phyloP scores from a whole-genome alignment of 2,113 vertebrate genomes.

The Synodontis membranacea region DNA sequence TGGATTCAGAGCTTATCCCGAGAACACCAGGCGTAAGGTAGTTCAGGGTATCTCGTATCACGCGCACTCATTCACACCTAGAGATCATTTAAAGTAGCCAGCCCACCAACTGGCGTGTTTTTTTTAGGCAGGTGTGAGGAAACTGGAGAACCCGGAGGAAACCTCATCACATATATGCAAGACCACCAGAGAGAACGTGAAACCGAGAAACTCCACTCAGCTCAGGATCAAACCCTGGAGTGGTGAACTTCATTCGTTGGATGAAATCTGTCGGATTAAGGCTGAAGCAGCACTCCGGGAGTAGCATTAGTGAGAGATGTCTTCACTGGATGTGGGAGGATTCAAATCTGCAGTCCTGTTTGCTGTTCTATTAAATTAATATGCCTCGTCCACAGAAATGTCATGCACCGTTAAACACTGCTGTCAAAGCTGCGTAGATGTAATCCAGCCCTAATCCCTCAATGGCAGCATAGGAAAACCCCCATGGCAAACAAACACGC shows the following conservation, averaged over 20 bases:
- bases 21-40: no score
- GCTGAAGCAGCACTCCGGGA: not conserved
- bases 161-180: not conserved
- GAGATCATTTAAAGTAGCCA: not conserved
- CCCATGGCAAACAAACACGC: constrained; percentile 1
- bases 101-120: not conserved
- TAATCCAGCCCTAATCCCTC: constrained; percentile 33
- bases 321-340: not conserved
- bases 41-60: not conserved
- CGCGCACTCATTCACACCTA: not conserved
- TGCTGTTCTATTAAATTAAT: constrained; percentile 33
- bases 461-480: not conserved
- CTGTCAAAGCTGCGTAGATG: constrained; percentile 33
- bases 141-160: not conserved
- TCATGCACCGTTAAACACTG: constrained; percentile 34
- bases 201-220: not conserved
- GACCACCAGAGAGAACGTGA: not conserved
- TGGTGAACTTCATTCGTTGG: not conserved
- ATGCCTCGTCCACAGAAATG: not conserved
- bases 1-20: no score
- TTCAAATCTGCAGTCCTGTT: not conserved
- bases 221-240: not conserved
- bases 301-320: not conserved
- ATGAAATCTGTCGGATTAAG: not conserved
- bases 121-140: not conserved